Conservation (phyloP, 2,888 invertebrate genomes). For the Agrochola lota region DNA sequence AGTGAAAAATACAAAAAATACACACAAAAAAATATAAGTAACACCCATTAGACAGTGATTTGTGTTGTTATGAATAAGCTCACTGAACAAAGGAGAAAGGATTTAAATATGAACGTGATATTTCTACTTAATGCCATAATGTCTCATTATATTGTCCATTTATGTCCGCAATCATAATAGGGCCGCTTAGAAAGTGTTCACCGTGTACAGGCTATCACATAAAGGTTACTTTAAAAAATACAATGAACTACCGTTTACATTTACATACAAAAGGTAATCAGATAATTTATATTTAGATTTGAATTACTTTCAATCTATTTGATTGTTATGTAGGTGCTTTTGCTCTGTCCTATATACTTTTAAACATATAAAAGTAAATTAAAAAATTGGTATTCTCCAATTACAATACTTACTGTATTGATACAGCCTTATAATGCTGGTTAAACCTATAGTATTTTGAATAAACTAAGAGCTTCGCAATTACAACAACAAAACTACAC, state of each 20-base stretch:
- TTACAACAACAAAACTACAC: slow-evolving; percentile 35
- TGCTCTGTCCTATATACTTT: background rate
- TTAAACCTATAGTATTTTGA: background rate
- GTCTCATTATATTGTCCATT: slow-evolving; percentile 68
- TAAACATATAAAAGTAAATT: background rate
- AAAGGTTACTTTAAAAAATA: slow-evolving; percentile 61
- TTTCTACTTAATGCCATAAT: slow-evolving; percentile 64
- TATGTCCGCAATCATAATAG: slow-evolving; percentile 63
- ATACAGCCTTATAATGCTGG: background rate
- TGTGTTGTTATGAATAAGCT: slow-evolving; percentile 52
- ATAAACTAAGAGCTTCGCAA: slow-evolving; percentile 27
- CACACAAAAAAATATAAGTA: slow-evolving; percentile 12
- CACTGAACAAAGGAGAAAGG: slow-evolving; percentile 50
- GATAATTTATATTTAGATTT: slow-evolving; percentile 49
- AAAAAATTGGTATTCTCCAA: background rate
- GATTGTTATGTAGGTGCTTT: background rate
- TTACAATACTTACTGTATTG: background rate
- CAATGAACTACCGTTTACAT: slow-evolving; percentile 60
- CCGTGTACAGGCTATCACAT: slow-evolving; percentile 51
- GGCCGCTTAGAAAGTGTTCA: slow-evolving; percentile 62
- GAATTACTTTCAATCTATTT: slow-evolving; percentile 42
- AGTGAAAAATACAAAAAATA: slow-evolving; percentile 31
- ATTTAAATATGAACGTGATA: slow-evolving; percentile 66
- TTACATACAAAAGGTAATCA: slow-evolving; percentile 63
- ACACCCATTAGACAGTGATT: slow-evolving; percentile 49